These are phyloP conservation scores for Lanistes nyassanus DNA, from an alignment of 1,140 invertebrate genomes.

Conservation along the genomic window DNA sequence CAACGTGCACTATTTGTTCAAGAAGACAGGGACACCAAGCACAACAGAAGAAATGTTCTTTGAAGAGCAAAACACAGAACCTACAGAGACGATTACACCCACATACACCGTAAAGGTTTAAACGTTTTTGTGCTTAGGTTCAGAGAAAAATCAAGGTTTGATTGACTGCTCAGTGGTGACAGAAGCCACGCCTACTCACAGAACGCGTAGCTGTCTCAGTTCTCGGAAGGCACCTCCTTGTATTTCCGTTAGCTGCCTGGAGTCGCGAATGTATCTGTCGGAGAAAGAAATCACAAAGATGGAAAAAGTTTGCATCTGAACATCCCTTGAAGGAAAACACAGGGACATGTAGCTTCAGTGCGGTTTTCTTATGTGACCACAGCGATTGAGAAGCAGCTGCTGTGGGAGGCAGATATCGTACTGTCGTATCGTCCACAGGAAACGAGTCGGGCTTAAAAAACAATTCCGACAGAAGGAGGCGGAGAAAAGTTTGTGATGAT, in stretches of 20 bases:
- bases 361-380: neutral
- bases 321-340: neutral
- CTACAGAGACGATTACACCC: neutral
- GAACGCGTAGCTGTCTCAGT: slow-evolving; percentile 36
- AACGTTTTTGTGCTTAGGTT: neutral
- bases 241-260: slow-evolving; percentile 26
- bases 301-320: neutral
- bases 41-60: neutral
- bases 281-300: neutral
- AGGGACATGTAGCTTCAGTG: neutral
- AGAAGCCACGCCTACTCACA: slow-evolving; percentile 52
- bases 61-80: neutral
- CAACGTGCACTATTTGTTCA: neutral
- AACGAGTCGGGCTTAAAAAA: too few relatives aligned
- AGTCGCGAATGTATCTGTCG: slow-evolving; percentile 28
- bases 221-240: slow-evolving; percentile 40
- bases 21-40: neutral
- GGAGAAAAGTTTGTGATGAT: too few relatives aligned
- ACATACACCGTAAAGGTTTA: neutral
- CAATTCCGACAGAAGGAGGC: too few relatives aligned
- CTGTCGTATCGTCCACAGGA: too few relatives aligned
- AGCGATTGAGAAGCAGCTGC: neutral
- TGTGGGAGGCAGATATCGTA: too few relatives aligned
- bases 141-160: neutral
- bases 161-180: too few relatives aligned